Conservation (phyloP, 2,797 vertebrate genomes). For the Fratercula arctica region DNA sequence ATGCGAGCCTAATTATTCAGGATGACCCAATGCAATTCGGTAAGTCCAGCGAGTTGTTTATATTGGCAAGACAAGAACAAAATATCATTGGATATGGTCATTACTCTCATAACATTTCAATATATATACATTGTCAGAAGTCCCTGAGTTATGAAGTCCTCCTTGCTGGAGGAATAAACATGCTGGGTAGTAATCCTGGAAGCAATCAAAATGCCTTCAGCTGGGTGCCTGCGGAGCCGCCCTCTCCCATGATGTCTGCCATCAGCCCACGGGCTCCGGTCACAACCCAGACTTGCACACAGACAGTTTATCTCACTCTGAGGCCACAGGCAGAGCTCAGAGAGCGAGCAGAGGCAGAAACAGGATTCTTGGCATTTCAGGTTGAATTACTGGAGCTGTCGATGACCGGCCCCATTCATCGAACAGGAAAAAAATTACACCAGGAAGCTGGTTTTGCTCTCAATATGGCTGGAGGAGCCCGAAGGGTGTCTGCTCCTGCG, state of each 20-base stretch:
- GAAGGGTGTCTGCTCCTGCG: background rate
- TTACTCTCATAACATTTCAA: constrained; percentile 68
- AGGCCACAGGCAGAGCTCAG: background rate
- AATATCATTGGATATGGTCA: constrained; percentile 57
- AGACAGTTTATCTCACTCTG: background rate
- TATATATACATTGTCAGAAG: constrained; percentile 69
- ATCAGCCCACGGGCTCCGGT: background rate
- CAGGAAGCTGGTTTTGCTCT: background rate
- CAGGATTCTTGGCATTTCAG: constrained; percentile 14
- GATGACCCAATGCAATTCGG: constrained; percentile 46
- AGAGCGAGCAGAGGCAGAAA: background rate
- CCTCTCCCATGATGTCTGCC: background rate
- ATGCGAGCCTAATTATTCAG: constrained; percentile 60
- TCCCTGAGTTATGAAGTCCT: constrained; percentile 68
- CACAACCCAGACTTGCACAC: background rate
- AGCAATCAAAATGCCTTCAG: constrained; percentile 67
- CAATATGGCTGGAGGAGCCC: background rate
- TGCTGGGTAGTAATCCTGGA: constrained; percentile 60
- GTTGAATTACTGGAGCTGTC: constrained; percentile 32
- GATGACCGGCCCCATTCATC: background rate
- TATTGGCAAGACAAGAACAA: constrained; percentile 56
- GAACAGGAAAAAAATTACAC: background rate
- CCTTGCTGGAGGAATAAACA: constrained; percentile 67
- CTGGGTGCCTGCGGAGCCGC: background rate
- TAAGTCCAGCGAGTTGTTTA: constrained; percentile 62